Percentiles rank a stretch among this genome's conserved stretches.
Evolutionary conservation across 2,797 vertebrate species (phyloP).

Genomic region (Loriculus beryllinus): DNA sequence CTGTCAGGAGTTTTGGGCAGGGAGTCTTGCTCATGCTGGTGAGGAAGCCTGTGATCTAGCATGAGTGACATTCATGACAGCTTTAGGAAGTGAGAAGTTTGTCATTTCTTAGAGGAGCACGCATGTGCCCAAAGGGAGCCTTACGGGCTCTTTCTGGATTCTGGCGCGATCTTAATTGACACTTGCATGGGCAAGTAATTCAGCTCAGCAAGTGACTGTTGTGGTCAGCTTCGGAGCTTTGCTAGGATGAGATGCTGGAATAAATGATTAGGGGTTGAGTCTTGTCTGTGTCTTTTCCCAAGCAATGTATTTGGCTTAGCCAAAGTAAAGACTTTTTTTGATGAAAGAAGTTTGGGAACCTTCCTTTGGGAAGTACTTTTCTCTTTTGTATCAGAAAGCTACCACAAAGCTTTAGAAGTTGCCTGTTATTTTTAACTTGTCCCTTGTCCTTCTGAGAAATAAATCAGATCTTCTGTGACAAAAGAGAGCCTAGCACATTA

Average conservation of each 20-base stretch:
- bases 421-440: background rate
- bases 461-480: background rate
- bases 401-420: background rate
- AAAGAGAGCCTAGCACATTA: background rate
- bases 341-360: background rate
- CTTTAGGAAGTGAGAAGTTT: background rate
- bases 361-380: background rate
- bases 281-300: background rate
- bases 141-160: background rate
- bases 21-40: rapidly evolving
- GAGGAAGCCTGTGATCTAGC: background rate
- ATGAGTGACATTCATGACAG: background rate
- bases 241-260: background rate
- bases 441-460: background rate
- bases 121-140: background rate
- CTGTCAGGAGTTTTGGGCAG: background rate
- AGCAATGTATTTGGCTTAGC: background rate
- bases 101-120: background rate
- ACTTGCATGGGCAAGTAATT: background rate
- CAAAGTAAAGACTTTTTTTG: background rate
- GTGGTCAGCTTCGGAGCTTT: background rate
- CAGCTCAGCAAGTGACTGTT: background rate
- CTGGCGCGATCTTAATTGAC: background rate
- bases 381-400: background rate
- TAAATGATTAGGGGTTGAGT: background rate